These are phyloP conservation scores for Bradypus variegatus DNA, from an alignment of 2,797 vertebrate species.

Conservation along the genomic window DNA sequence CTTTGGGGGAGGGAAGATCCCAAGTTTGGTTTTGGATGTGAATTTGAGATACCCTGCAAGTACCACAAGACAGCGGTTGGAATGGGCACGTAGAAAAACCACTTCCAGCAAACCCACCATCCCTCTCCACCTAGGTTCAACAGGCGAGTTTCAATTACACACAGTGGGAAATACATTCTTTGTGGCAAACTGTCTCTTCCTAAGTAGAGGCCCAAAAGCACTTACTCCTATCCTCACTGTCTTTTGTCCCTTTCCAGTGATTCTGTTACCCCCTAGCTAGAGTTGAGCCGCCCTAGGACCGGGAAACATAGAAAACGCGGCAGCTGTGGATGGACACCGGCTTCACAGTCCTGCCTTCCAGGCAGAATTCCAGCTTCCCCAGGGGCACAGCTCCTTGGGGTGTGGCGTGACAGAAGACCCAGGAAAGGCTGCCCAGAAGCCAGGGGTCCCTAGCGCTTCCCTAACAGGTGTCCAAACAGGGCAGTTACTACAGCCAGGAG, in stretches of 20 bases:
- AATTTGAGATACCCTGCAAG: background rate
- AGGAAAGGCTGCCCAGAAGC: background rate
- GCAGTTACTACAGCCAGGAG: background rate
- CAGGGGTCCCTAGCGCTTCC: background rate
- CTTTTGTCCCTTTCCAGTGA: background rate
- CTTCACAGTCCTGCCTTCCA: background rate
- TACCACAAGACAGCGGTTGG: background rate
- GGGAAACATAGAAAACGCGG: background rate
- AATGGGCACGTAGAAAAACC: background rate
- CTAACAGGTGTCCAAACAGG: background rate
- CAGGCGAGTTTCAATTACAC: background rate
- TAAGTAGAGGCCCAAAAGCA: background rate
- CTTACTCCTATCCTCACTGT: background rate
- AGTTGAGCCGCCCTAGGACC: background rate
- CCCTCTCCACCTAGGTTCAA: background rate
- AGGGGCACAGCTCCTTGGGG: background rate
- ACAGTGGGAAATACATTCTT: background rate
- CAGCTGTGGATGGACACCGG: background rate
- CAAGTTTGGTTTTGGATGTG: background rate
- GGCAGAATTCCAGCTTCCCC: background rate
- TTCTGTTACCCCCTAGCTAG: background rate
- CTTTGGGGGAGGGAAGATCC: background rate
- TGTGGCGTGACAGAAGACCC: fast-evolving
- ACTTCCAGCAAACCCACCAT: background rate
- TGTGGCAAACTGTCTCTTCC: background rate